Evolutionary conservation across 1,140 invertebrate genomes (phyloP).

Genomic region (Sitodiplosis mosellana): DNA sequence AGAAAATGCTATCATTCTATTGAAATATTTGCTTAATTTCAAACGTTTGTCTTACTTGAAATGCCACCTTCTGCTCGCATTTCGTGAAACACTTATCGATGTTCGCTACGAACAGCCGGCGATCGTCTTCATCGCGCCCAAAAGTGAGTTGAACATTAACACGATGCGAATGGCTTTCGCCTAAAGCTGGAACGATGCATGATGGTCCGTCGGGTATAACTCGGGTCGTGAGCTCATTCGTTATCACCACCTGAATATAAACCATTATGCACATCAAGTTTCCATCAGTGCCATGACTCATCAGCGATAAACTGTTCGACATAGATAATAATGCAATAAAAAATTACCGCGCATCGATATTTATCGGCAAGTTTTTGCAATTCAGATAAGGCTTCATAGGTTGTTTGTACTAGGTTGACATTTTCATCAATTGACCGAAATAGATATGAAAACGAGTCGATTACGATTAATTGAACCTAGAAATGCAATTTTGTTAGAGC

Average conservation of each 20-base stretch:
- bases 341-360: slow-evolving; percentile 13
- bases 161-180: slow-evolving; percentile 28
- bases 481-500: neutral
- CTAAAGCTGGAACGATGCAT: slow-evolving; percentile 24
- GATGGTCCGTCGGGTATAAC: slow-evolving; percentile 20
- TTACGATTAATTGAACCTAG: slow-evolving; percentile 14
- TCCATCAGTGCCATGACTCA: too few species aligned
- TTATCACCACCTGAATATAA: slow-evolving; percentile 27
- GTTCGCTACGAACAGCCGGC: slow-evolving; percentile 3
- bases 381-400: slow-evolving; percentile 11
- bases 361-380: slow-evolving; percentile 10
- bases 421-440: slow-evolving; percentile 9
- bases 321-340: slow-evolving; percentile 1
- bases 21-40: too few species aligned
- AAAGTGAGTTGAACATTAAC: slow-evolving; percentile 14
- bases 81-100: slow-evolving; percentile 3
- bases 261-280: slow-evolving; percentile 4
- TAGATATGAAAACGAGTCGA: slow-evolving; percentile 14
- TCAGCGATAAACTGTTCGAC: too few species aligned
- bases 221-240: slow-evolving; percentile 33
- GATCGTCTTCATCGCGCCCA: slow-evolving; percentile 2
- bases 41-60: too few species aligned
- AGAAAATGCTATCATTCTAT: too few species aligned
- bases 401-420: slow-evolving; percentile 8
- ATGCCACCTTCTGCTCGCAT: too few species aligned